Conservation (phyloP, 2,113 vertebrate species). For the Cinclus cinclus region DNA sequence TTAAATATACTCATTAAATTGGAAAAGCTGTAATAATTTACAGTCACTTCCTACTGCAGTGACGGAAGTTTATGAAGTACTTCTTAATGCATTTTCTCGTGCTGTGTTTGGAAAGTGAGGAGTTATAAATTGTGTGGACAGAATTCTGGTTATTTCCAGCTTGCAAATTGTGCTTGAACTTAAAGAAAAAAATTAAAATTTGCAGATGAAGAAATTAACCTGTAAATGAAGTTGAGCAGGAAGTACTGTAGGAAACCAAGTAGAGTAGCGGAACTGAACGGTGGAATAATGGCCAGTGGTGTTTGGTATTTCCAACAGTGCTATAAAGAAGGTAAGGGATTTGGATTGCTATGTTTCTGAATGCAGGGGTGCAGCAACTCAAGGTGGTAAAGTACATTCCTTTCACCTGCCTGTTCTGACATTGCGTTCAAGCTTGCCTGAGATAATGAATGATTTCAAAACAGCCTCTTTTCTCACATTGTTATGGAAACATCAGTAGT, state of each 20-base stretch:
- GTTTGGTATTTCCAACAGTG: not conserved
- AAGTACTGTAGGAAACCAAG: not conserved
- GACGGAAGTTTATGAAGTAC: slow-evolving; percentile 54
- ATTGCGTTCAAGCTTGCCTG: not conserved
- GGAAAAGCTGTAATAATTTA: slow-evolving; percentile 67
- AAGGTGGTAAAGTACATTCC: not conserved
- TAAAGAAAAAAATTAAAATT: not conserved
- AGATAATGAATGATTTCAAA: not conserved
- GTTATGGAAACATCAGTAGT: rapidly evolving
- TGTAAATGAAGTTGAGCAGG: not conserved
- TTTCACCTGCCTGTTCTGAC: not conserved
- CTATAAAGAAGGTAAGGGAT: not conserved
- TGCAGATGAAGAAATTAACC: not conserved
- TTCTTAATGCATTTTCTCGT: slow-evolving; percentile 26
- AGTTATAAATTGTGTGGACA: not conserved
- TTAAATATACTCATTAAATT: slow-evolving; percentile 54
- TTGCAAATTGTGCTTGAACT: not conserved
- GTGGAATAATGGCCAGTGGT: not conserved
- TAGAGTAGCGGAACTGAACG: not conserved
- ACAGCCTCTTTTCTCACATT: not conserved
- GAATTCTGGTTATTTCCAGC: slow-evolving; percentile 12
- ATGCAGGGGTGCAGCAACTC: not conserved
- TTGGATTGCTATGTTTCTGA: not conserved
- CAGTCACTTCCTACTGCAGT: slow-evolving; percentile 56
- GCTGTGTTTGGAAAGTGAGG: slow-evolving; percentile 20